phyloP scores from a whole-genome alignment of 2,113 vertebrate genomes.

The Otolemur garnettii region DNA sequence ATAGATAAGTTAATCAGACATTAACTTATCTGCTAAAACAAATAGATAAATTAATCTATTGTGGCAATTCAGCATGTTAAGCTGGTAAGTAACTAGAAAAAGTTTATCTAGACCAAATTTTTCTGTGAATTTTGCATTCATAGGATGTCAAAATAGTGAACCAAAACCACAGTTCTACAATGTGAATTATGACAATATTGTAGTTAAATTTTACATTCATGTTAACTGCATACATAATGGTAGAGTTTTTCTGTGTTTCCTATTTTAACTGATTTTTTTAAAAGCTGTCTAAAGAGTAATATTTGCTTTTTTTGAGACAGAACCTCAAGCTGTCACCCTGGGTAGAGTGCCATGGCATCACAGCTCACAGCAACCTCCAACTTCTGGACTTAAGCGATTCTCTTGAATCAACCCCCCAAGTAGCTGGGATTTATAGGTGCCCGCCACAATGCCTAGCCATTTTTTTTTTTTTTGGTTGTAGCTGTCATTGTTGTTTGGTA shows the following conservation, averaged over 20 bases:
- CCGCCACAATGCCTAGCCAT: no score
- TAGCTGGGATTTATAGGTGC: no score
- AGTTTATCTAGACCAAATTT: conserved; percentile 24
- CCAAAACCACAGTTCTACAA: conserved; percentile 45
- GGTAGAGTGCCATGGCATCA: no score
- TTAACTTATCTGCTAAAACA: not conserved
- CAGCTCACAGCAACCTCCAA: no score
- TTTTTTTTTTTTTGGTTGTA: no score
- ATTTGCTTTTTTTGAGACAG: not conserved
- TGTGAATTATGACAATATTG: conserved; percentile 15
- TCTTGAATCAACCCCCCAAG: no score
- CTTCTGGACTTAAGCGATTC: no score
- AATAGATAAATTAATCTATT: not conserved
- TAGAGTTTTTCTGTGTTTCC: conserved; percentile 4
- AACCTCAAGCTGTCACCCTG: no score
- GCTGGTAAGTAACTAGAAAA: not conserved
- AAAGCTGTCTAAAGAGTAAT: conserved; percentile 19
- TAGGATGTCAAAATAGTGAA: conserved; percentile 46
- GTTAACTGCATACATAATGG: not conserved
- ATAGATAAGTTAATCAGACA: not conserved
- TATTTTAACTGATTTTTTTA: not conserved
- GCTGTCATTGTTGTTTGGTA: no score
- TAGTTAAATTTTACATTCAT: conserved; percentile 61
- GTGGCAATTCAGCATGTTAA: not conserved
- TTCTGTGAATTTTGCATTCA: conserved; percentile 56